phyloP scores from a whole-genome alignment of 92 coral and sea anemone species.

The Actinostola sp. region DNA sequence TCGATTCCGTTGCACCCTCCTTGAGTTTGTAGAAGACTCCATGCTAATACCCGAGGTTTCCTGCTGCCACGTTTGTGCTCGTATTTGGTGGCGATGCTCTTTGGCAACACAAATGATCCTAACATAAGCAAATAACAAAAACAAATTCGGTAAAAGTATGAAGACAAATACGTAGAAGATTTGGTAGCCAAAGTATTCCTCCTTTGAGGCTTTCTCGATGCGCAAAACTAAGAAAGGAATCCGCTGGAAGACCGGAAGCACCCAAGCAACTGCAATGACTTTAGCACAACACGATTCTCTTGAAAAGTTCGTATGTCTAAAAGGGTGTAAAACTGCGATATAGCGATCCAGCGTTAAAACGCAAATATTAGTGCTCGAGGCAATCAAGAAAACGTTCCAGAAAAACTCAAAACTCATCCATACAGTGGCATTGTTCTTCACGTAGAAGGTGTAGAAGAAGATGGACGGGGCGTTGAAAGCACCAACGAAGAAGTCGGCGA shows the following conservation, averaged over 20 bases:
- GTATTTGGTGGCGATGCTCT: conserved; percentile 26
- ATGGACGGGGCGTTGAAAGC: conserved; percentile 14
- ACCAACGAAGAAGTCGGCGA: conserved; percentile 39
- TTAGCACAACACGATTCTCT: conserved; percentile 1
- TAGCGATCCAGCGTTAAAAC: conserved; percentile 38
- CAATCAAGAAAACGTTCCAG: conserved; percentile 34
- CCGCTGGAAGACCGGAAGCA: conserved; percentile 20
- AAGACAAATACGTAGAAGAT: conserved; percentile 27
- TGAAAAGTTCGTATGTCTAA: conserved; percentile 8
- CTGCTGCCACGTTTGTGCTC: conserved; percentile 9
- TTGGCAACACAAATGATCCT: conserved; percentile 31
- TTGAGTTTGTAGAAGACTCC: neutral
- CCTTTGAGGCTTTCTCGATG: neutral
- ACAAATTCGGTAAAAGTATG: conserved; percentile 26
- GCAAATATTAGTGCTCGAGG: conserved; percentile 32
- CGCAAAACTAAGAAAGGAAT: conserved; percentile 28
- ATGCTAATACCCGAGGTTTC: neutral
- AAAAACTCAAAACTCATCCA: conserved; percentile 21
- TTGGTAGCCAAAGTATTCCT: conserved; percentile 20
- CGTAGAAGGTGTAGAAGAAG: conserved; percentile 5
- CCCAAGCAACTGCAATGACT: conserved; percentile 26
- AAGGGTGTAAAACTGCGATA: conserved; percentile 36
- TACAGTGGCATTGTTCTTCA: neutral
- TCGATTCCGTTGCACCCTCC: neutral
- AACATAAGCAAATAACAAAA: conserved; percentile 23